Percentiles rank a stretch among this genome's conserved stretches.
Conservation (phyloP, 2,113 vertebrate genomes). For the Nanger granti region DNA sequence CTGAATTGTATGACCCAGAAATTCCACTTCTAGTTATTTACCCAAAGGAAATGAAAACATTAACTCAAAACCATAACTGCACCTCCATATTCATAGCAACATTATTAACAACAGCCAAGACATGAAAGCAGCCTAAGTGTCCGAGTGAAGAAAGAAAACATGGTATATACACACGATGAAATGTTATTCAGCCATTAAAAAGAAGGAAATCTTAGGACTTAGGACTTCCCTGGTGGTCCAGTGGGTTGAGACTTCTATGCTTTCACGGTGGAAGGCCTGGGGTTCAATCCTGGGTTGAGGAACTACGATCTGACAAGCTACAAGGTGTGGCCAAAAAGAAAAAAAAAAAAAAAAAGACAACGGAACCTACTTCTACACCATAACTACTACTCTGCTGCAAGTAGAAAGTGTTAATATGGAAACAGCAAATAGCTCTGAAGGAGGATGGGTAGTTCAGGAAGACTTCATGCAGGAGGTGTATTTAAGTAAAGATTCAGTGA, state of each 20-base stretch:
- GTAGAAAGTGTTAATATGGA: not conserved
- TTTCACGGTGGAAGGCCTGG: not conserved
- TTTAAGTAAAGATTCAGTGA: not conserved
- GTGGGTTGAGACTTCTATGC: not conserved
- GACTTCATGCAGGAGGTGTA: not conserved
- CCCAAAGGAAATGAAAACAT: not conserved
- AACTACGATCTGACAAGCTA: not conserved
- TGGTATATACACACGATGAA: not conserved
- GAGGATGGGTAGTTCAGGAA: no score
- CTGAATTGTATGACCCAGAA: not conserved
- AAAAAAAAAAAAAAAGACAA: not conserved
- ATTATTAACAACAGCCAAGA: not conserved
- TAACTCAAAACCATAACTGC: not conserved
- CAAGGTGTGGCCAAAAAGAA: not conserved
- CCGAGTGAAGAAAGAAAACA: not conserved
- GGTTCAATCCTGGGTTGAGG: not conserved
- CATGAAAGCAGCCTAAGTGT: not conserved
- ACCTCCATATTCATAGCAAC: not conserved
- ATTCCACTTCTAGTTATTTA: not conserved
- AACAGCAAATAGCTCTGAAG: not conserved
- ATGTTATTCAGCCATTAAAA: not conserved
- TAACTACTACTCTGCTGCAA: not conserved
- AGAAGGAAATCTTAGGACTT: not conserved
- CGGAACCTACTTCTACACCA: not conserved
- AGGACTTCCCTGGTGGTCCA: not conserved